Evolutionary conservation across 2,797 vertebrate genomes (phyloP).

Genomic region (Sebastes baramenuke): DNA sequence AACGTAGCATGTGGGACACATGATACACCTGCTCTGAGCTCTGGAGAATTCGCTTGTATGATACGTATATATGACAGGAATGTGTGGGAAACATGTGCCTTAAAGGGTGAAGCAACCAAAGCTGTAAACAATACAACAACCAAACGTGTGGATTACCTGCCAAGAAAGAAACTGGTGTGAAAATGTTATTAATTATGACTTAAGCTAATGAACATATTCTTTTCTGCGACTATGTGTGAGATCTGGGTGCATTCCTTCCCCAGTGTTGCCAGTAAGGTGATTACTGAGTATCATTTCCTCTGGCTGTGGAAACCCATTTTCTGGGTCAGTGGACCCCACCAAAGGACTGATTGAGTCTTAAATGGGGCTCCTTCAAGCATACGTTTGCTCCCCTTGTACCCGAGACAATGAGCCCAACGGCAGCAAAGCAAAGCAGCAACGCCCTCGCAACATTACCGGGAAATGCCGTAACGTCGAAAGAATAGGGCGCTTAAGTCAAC

Average conservation of each 20-base stretch:
- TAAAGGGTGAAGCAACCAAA: not conserved
- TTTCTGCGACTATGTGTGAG: slow-evolving; percentile 35
- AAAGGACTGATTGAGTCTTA: slow-evolving; percentile 89
- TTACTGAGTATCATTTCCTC: slow-evolving; percentile 92
- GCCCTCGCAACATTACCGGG: slow-evolving; percentile 8
- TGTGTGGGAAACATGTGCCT: slow-evolving; percentile 61
- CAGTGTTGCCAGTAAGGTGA: slow-evolving; percentile 75
- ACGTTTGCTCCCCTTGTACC: slow-evolving; percentile 63
- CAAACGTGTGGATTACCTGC: not conserved
- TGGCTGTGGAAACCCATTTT: slow-evolving; percentile 88
- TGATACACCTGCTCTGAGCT: slow-evolving; percentile 56
- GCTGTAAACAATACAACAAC: slow-evolving; percentile 20
- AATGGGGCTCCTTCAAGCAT: slow-evolving; percentile 78
- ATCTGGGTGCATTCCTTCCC: slow-evolving; percentile 76
- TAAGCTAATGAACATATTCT: not conserved
- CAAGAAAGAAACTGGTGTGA: slow-evolving; percentile 4
- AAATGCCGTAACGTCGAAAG: slow-evolving; percentile 36
- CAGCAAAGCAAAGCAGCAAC: slow-evolving; percentile 35
- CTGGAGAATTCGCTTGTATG: slow-evolving; percentile 10
- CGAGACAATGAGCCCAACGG: slow-evolving; percentile 48
- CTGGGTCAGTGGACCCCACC: slow-evolving; percentile 89
- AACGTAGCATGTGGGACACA: slow-evolving; percentile 38
- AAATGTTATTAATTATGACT: not conserved
- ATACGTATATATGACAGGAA: slow-evolving; percentile 51
- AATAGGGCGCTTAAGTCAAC: slow-evolving; percentile 14